Evolutionary conservation across 2,113 vertebrate species (phyloP), one percentile per base, ranked within the genome.

Genomic region (Carassius carassius): DNA sequence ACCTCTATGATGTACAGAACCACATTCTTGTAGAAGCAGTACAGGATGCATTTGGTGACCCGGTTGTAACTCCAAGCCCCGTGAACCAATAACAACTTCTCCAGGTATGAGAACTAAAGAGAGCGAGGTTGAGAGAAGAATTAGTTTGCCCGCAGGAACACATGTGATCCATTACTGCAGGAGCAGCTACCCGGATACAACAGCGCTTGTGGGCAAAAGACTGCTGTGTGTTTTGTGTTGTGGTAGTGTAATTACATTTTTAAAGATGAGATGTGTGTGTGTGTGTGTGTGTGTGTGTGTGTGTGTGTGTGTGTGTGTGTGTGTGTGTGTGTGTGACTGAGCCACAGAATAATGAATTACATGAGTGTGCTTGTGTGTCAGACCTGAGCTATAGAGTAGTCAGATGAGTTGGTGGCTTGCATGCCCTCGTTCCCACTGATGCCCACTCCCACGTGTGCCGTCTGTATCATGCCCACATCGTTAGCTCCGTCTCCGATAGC

Each of bases 1-100:
- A 99, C 98, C 98, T 99, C 98, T 41, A 99, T 99, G 86, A 99
- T 99, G 92, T 99, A 99, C 29, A 99, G 95, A 75, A 99, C 98
- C 89, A 99, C 97, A 4, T 99, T 99, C 94, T 99, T 99, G 90
- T 99, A 99, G 95, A 99, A 99, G 91, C 97, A 99, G 92, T 99
- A 99, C 54, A 99, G 92, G 90, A 99, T 99, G 91, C 98, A 99
- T 92, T 99, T 99, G 87, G 98, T 99, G 90, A 99, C 98, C 32
- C 98, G 95, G 91, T 97, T 99, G 92, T 99, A 99, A 93, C 98
- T 99, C 98, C 98, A 99, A 21, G 98, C 97, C 77, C 98, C 98
- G 0, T 99, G 98, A 80, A 99, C 98, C 92, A 99, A 78, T 80
- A 99, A 90, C 11, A 99, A 94, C 91, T 99, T 99, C 94, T 99